Conservation (phyloP, 53 echinoderm and acorn worm species). For the Antedon mediterranea region DNA sequence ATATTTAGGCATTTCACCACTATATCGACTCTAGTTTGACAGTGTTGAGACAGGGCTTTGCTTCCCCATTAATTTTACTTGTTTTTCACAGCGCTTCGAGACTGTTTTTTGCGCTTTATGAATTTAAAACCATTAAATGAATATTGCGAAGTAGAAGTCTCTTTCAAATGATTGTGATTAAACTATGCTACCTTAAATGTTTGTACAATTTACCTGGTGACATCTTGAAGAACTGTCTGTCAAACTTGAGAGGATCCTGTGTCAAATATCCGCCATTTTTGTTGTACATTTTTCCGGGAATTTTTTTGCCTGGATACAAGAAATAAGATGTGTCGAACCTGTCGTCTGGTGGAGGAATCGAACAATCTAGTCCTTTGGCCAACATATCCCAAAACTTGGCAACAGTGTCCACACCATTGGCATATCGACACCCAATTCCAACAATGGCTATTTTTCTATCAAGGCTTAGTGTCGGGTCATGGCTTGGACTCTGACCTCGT, state of each 20-base stretch:
- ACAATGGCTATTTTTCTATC: conserved; percentile 76
- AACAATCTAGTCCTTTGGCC: conserved; percentile 74
- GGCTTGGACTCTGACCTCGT: conserved; percentile 4
- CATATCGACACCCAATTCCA: conserved; percentile 96
- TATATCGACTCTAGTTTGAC: too few relatives aligned
- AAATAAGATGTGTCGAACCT: conserved; percentile 80
- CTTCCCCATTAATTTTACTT: too few relatives aligned
- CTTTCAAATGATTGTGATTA: too few relatives aligned
- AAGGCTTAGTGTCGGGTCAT: conserved; percentile 57
- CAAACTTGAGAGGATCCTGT: conserved; percentile 64
- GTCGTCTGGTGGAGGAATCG: conserved; percentile 67
- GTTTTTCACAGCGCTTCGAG: too few relatives aligned
- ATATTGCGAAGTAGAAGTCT: background rate
- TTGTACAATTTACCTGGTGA: conserved; percentile 58
- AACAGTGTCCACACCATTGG: conserved; percentile 67
- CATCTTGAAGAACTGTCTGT: conserved; percentile 96
- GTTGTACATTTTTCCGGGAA: conserved; percentile 97
- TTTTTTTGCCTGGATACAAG: conserved; percentile 75
- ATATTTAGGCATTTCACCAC: too few relatives aligned
- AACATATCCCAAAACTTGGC: conserved; percentile 91
- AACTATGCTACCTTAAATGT: too few relatives aligned
- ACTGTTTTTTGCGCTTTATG: background rate
- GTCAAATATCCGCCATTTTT: conserved; percentile 54
- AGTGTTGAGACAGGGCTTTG: too few relatives aligned
- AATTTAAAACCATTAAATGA: background rate